Conservation (phyloP, 2,888 invertebrate genomes). For the Anticlea derivata region DNA sequence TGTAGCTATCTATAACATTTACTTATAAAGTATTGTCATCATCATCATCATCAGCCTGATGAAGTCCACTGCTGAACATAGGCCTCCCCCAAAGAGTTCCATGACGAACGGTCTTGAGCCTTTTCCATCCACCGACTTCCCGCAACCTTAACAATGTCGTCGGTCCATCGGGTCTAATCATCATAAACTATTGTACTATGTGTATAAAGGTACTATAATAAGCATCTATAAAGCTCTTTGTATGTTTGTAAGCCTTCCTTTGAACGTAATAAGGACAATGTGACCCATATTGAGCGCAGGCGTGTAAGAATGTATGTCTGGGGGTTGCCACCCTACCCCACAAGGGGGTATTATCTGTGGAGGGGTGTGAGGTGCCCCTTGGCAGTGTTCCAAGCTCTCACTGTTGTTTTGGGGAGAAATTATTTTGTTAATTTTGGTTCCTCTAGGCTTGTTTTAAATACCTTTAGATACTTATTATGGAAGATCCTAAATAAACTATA, state of each 20-base stretch:
- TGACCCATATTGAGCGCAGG: constrained; percentile 76
- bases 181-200: too few species aligned
- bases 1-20: too few species aligned
- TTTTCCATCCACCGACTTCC: too few species aligned
- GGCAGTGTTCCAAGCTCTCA: constrained; percentile 45
- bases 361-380: constrained; percentile 37
- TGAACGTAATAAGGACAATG: constrained; percentile 59
- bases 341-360: constrained; percentile 56
- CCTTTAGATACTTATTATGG: too few species aligned
- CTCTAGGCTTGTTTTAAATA: background rate
- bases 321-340: constrained; percentile 47
- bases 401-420: constrained; percentile 38
- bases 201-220: background rate
- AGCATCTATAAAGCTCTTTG: constrained; percentile 2
- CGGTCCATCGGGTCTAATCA: too few species aligned
- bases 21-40: too few species aligned
- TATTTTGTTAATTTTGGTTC: constrained; percentile 9
- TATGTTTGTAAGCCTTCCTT: constrained; percentile 38
- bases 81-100: too few species aligned
- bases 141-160: too few species aligned
- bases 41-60: too few species aligned
- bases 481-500: too few species aligned
- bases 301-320: constrained; percentile 72
- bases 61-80: too few species aligned
- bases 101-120: too few species aligned